phyloP scores from a whole-genome alignment of 2,888 invertebrate species.

The Drosophila subsilvestris region DNA sequence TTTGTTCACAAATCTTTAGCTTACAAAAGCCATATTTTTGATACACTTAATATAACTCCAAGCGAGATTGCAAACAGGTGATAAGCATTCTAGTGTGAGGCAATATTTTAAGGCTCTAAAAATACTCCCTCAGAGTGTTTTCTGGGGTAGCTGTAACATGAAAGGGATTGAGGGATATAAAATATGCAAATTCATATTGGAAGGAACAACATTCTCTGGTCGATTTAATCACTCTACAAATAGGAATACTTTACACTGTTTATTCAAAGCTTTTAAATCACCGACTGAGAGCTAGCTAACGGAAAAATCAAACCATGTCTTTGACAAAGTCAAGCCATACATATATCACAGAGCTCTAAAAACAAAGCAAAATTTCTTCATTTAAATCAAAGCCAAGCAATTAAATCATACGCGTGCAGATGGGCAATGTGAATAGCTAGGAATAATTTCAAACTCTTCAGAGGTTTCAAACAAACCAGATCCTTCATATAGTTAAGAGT shows the following conservation, averaged over 20 bases:
- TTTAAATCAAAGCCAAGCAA: neutral
- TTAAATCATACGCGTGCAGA: neutral
- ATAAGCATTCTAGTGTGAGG: neutral
- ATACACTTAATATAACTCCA: neutral
- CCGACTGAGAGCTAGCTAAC: no score
- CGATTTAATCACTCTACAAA: no score
- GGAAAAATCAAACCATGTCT: neutral
- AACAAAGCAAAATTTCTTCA: neutral
- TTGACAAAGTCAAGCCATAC: neutral
- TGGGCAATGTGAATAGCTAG: no score
- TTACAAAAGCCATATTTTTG: neutral
- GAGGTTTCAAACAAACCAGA: neutral
- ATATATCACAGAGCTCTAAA: neutral
- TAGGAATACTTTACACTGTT: no score
- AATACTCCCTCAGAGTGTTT: neutral
- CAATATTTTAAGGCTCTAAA: neutral
- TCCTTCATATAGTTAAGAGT: no score
- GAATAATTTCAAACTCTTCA: neutral
- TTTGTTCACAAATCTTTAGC: neutral
- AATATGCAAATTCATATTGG: no score
- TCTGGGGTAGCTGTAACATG: neutral
- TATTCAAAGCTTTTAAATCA: no score
- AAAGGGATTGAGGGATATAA: no score
- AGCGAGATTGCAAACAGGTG: neutral
- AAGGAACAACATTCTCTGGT: no score